Percentiles rank a stretch among this genome's conserved stretches.
Conservation (phyloP, 2,888 invertebrate species). For the Chelonus formosanus region DNA sequence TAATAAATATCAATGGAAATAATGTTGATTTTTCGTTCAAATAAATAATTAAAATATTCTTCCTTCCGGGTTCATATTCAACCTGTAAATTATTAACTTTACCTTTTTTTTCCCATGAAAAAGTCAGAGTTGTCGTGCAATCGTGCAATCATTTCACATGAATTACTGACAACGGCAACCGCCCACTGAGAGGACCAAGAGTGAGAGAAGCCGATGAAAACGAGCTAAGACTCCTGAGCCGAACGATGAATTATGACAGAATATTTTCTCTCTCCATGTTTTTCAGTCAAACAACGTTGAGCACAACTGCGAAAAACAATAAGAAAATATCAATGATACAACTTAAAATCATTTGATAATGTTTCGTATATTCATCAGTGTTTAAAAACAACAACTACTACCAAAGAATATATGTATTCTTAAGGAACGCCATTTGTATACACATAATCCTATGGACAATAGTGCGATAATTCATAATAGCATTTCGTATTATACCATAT, state of each 20-base stretch:
- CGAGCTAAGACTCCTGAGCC: slow-evolving; percentile 29
- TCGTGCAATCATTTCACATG: slow-evolving; percentile 43
- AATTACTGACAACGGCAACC: slow-evolving; percentile 40
- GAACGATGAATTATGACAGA: slow-evolving; percentile 28
- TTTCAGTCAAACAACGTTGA: slow-evolving; percentile 23
- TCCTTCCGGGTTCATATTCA: not conserved
- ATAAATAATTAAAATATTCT: not conserved
- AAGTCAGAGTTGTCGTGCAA: slow-evolving; percentile 36
- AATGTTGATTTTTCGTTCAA: too few species aligned
- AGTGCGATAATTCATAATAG: slow-evolving; percentile 63
- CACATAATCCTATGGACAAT: slow-evolving; percentile 50
- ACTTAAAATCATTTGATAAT: not conserved
- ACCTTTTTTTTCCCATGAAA: not conserved
- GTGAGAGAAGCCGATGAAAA: slow-evolving; percentile 39
- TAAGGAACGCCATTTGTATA: slow-evolving; percentile 8
- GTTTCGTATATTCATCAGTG: not conserved
- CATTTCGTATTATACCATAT: slow-evolving; percentile 57
- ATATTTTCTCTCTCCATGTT: slow-evolving; percentile 15
- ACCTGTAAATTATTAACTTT: not conserved
- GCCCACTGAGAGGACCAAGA: slow-evolving; percentile 41
- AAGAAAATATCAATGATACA: slow-evolving; percentile 6
- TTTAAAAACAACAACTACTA: not conserved
- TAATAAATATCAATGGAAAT: too few species aligned
- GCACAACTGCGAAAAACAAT: slow-evolving; percentile 9
- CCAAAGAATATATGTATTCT: not conserved